Evolutionary conservation across 2,113 vertebrate species (phyloP).

Genomic region (Sinocyclocheilus anshuiensis): DNA sequence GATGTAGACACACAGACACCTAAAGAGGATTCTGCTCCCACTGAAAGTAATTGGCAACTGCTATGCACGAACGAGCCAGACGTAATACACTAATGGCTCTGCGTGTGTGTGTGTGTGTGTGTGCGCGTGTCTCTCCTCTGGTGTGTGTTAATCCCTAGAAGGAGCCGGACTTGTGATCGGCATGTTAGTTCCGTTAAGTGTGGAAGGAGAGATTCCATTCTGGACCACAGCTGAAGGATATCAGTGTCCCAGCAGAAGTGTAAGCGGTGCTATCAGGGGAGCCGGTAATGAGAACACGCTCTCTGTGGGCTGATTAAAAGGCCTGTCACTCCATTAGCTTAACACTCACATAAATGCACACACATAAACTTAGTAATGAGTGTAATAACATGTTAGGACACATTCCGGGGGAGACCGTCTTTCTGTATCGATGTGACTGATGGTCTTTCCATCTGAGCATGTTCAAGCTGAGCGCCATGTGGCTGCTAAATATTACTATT

Average conservation of each 20-base stretch:
- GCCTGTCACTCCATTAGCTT: slow-evolving; percentile 31
- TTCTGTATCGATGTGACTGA: background rate
- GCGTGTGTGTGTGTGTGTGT: background rate
- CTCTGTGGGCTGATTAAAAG: slow-evolving; percentile 44
- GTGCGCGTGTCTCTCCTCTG: background rate
- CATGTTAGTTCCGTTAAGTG: slow-evolving; percentile 30
- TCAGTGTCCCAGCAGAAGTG: slow-evolving; percentile 27
- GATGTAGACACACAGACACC: slow-evolving; percentile 25
- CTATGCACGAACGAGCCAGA: slow-evolving; percentile 22
- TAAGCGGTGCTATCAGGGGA: slow-evolving; percentile 32
- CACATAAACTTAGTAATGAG: slow-evolving; percentile 23
- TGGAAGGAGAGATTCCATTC: slow-evolving; percentile 26
- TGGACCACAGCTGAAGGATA: slow-evolving; percentile 28
- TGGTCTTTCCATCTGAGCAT: slow-evolving; percentile 23
- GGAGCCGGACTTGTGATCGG: background rate
- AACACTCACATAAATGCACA: slow-evolving; percentile 28
- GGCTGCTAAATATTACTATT: slow-evolving; percentile 42
- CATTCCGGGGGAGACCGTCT: background rate
- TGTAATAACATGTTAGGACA: slow-evolving; percentile 31
- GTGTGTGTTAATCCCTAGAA: slow-evolving; percentile 2
- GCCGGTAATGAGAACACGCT: slow-evolving; percentile 39
- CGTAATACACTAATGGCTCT: slow-evolving; percentile 27
- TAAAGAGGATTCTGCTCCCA: slow-evolving; percentile 27
- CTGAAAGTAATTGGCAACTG: slow-evolving; percentile 42
- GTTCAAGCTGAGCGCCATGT: slow-evolving; percentile 35